Evolutionary conservation across 2,888 invertebrate species (phyloP).

Genomic region (Phrixothrix hirtus): DNA sequence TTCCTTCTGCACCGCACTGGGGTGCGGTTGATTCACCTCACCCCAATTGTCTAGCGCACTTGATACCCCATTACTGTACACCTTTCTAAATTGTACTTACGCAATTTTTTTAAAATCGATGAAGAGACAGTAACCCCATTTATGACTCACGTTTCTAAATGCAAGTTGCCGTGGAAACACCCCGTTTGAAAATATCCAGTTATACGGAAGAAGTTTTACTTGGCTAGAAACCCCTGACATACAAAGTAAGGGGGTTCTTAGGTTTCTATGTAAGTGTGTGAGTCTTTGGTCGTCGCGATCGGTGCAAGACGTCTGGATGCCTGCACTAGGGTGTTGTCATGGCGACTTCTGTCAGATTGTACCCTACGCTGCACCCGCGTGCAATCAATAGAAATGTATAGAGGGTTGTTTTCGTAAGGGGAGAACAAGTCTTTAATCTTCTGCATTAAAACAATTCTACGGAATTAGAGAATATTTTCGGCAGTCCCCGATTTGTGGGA

Average conservation of each 20-base stretch:
- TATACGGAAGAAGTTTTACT: not conserved
- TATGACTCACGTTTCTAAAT: conserved; percentile 48
- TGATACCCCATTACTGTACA: conserved; percentile 36
- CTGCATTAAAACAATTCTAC: no score
- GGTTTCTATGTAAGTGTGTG: conserved; percentile 28
- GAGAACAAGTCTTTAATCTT: no score
- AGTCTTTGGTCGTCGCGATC: conserved; percentile 33
- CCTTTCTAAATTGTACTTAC: conserved; percentile 36
- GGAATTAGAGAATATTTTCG: no score
- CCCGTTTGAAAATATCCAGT: no score
- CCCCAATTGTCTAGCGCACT: conserved; percentile 39
- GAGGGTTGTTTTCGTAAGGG: conserved; percentile 31
- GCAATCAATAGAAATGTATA: conserved; percentile 40
- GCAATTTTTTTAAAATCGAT: no score
- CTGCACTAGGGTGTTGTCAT: conserved; percentile 55
- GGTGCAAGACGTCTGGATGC: conserved; percentile 52
- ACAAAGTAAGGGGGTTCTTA: conserved; percentile 14
- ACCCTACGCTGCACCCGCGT: conserved; percentile 39
- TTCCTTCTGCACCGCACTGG: conserved; percentile 51
- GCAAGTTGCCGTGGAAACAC: conserved; percentile 32
- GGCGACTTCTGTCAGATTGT: conserved; percentile 46
- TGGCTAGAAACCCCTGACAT: no score
- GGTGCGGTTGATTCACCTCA: conserved; percentile 46
- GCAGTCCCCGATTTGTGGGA: no score
- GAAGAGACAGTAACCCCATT: conserved; percentile 51